Conservation (phyloP, 2,113 vertebrate species). For the Cryptotis parvus region DNA sequence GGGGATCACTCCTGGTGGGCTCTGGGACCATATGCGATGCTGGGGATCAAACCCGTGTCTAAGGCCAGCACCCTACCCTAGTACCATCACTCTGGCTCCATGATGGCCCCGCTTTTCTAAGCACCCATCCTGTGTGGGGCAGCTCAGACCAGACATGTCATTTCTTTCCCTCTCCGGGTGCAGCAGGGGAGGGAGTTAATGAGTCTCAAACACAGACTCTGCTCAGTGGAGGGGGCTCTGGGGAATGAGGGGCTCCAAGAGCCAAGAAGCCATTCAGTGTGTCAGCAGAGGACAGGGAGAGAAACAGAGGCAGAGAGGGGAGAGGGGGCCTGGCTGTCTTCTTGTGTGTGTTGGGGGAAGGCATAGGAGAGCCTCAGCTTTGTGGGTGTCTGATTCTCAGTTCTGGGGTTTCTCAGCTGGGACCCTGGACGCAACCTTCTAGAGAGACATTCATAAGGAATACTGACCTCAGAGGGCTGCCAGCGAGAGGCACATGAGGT, state of each 20-base stretch:
- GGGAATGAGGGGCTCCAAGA: neutral
- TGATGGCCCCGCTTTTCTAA: too few relatives aligned
- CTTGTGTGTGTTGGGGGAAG: too few relatives aligned
- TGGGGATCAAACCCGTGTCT: too few relatives aligned
- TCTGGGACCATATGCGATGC: too few relatives aligned
- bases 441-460: conserved; percentile 4
- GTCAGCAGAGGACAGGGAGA: neutral
- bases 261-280: neutral
- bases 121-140: neutral
- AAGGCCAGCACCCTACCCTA: too few relatives aligned
- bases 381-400: neutral
- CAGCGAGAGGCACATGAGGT: neutral
- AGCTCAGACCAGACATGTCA: neutral
- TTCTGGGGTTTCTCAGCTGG: neutral
- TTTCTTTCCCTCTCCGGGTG: conserved; percentile 13
- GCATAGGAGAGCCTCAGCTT: neutral
- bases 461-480: neutral
- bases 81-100: too few relatives aligned
- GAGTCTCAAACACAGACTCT: neutral
- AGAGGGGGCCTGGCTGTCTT: neutral
- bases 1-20: too few relatives aligned
- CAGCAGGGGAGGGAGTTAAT: neutral
- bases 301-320: conserved; percentile 26
- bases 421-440: neutral
- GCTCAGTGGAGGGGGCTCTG: neutral